Conservation (phyloP, 30 jellyfish, hydroid and myxozoan genomes). For the Cassiopea xamachana region DNA sequence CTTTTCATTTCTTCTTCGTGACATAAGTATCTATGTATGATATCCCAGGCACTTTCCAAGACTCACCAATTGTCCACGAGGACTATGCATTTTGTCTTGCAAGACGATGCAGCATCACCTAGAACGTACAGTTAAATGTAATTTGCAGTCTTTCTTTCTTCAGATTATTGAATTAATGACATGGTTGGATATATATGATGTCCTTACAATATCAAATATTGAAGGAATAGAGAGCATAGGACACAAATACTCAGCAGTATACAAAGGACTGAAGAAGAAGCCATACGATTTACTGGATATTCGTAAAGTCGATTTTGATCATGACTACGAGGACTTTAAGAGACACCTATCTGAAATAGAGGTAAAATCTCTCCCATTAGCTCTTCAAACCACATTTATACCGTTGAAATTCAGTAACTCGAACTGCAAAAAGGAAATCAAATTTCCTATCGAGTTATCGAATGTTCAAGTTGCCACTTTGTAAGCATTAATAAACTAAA, state of each 20-base stretch:
- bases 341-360: constrained; percentile 84
- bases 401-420: too few species aligned
- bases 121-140: background rate
- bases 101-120: background rate
- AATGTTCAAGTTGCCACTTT: too few species aligned
- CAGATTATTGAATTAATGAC: constrained; percentile 86
- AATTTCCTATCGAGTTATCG: too few species aligned
- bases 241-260: constrained; percentile 77
- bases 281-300: constrained; percentile 93
- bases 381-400: too few species aligned
- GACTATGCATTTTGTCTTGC: background rate
- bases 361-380: constrained; percentile 35
- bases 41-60: too few species aligned
- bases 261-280: constrained; percentile 89
- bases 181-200: constrained; percentile 71
- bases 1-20: too few species aligned
- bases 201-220: constrained; percentile 82
- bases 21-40: too few species aligned
- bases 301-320: constrained; percentile 90
- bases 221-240: constrained; percentile 94
- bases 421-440: too few species aligned
- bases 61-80: too few species aligned
- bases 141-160: background rate
- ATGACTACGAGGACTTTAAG: constrained; percentile 89
- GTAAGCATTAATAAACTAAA: too few species aligned